A percentile compares a stretch with the other conserved stretches of the same genome.
Evolutionary conservation across 1,140 invertebrate genomes (phyloP).

Genomic region (Colletes gigas): DNA sequence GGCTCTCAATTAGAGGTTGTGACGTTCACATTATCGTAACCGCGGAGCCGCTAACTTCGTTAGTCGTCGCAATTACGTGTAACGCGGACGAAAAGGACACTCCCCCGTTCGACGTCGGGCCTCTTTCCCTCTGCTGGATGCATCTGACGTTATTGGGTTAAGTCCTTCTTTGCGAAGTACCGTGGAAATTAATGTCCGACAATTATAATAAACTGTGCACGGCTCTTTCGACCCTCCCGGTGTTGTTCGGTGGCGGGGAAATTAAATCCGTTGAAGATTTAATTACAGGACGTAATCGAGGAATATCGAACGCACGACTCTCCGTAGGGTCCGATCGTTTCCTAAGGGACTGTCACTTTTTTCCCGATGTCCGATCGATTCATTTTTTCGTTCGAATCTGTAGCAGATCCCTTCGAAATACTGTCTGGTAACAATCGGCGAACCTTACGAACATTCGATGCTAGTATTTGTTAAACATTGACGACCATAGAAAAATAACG

Average conservation of each 20-base stretch:
- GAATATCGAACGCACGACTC: background rate
- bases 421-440: too few species aligned
- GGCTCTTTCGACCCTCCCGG: background rate
- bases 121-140: constrained; percentile 48
- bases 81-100: constrained; percentile 49
- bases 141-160: constrained; percentile 63
- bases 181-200: constrained; percentile 39
- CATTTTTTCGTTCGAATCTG: background rate
- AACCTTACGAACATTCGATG: too few species aligned
- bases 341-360: too few species aligned
- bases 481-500: too few species aligned
- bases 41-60: constrained; percentile 61
- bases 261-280: constrained; percentile 10
- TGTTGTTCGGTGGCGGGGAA: background rate
- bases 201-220: constrained; percentile 46
- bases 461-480: too few species aligned
- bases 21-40: constrained; percentile 63
- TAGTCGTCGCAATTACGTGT: constrained; percentile 67
- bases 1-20: constrained; percentile 61
- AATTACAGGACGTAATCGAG: background rate
- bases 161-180: constrained; percentile 38
- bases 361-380: too few species aligned
- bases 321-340: background rate
- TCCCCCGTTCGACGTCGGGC: constrained; percentile 22
- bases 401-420: too few species aligned